Evolutionary conservation across 2,113 vertebrate genomes (phyloP), one percentile per base, ranked within the genome.

Genomic region (Indicator indicator): DNA sequence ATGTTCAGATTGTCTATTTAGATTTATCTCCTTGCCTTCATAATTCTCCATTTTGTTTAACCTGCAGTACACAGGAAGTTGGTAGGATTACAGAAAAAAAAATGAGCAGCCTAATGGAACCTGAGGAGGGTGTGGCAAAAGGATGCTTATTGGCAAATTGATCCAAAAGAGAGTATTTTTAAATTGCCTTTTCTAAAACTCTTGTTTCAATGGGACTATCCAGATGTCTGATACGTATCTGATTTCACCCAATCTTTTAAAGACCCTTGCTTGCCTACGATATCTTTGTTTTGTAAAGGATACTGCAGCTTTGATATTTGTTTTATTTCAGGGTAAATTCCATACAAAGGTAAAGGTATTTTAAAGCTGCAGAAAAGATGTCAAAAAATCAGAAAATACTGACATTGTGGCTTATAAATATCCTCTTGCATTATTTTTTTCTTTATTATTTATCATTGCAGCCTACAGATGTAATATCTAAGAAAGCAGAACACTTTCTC

Each of bases 271-370:
- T 67, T 74, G 60, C 82, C 55, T 70, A 7, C 23, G 82, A 58
- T 67, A 70, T 50, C 40, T 70, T 52, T 77, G 70, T 33, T 15
- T 70, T 73, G 21, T 26, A 86, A 86, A 80, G 75, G 26, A 83
- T 42, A 55, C 42, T 64, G n/a, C 75, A 68, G 79, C 60, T 88
- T 36, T 90, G 91, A 50, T 78, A 91, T 94, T 94, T 96, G 71
- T 72, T 95, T 95, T 95, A 76, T 93, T 91, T 93, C 63, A 89
- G 82, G 38, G 88, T 89, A 94, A 96, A 96, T 93, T 89, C 88
- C 85, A 85, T 55, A 64, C 59, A 36, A 89, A 95, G 65, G 60
- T 16, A 77, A 77, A 58, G 28, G 28, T 93, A 85, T 88, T 88
- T 91, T 83, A 94, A 88, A 93, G 50, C 52, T 68, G 42, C 83